Evolutionary conservation across 2,113 vertebrate genomes (phyloP).

Genomic region (Morone chrysops): DNA sequence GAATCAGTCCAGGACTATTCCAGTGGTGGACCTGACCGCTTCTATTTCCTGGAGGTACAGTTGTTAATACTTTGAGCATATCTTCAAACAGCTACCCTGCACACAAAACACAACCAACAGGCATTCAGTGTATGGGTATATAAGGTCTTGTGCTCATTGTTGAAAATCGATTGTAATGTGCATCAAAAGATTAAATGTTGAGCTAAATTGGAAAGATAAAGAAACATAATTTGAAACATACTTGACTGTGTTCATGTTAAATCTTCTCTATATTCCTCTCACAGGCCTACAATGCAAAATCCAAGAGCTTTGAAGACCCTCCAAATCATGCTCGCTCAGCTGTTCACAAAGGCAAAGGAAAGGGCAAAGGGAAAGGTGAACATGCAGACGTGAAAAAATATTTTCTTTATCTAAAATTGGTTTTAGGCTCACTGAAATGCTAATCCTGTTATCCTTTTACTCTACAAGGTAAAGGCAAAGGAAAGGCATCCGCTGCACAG

Average conservation of each 20-base stretch:
- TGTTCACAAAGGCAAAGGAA: slow-evolving; percentile 92
- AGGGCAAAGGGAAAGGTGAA: slow-evolving; percentile 96
- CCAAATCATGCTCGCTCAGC: slow-evolving; percentile 94
- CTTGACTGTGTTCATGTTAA: neutral
- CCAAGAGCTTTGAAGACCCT: slow-evolving; percentile 94
- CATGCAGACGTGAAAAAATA: no score
- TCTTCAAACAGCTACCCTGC: neutral
- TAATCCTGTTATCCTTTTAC: accelerated
- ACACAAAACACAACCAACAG: neutral
- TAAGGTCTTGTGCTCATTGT: neutral
- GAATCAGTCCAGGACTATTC: slow-evolving; percentile 91
- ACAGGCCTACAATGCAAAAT: slow-evolving; percentile 94
- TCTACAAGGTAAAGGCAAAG: slow-evolving; percentile 89
- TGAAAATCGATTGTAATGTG: neutral
- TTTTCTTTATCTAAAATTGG: neutral
- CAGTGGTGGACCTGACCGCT: slow-evolving; percentile 86
- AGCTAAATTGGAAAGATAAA: neutral
- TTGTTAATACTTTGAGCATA: neutral
- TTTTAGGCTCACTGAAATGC: neutral
- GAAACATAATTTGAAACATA: neutral
- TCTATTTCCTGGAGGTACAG: slow-evolving; percentile 95
- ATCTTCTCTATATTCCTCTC: neutral
- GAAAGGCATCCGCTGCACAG: slow-evolving; percentile 70
- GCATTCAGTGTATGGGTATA: no score
- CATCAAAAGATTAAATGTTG: neutral